phyloP scores from a whole-genome alignment of 2,888 invertebrate genomes.

The Ophonus ardosiacus region DNA sequence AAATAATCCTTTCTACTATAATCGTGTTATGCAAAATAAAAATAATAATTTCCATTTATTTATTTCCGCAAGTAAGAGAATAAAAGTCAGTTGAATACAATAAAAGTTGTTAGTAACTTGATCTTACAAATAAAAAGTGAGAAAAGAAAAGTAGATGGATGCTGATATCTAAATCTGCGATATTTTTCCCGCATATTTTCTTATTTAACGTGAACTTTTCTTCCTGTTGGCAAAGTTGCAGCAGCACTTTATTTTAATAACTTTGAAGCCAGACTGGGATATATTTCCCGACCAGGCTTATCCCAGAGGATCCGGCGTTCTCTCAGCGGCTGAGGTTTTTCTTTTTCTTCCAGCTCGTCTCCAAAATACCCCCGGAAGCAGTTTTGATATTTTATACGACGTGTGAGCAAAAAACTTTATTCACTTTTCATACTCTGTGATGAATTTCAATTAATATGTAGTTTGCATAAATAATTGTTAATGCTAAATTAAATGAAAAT shows the following conservation, averaged over 20 bases:
- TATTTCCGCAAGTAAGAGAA: neutral
- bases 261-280: conserved; percentile 60
- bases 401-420: conserved; percentile 51
- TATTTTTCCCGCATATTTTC: conserved; percentile 51
- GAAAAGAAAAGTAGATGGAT: conserved; percentile 43
- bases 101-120: neutral
- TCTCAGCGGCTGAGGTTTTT: neutral
- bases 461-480: conserved; percentile 40
- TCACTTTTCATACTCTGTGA: conserved; percentile 35
- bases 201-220: conserved; percentile 56
- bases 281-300: conserved; percentile 58
- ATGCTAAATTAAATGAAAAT: conserved; percentile 43
- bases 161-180: conserved; percentile 44
- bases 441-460: conserved; percentile 16
- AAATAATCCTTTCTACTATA: too few species aligned
- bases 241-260: conserved; percentile 63
- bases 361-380: conserved; percentile 53
- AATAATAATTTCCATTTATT: neutral
- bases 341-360: conserved; percentile 43
- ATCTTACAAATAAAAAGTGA: conserved; percentile 28
- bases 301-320: conserved; percentile 34
- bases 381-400: conserved; percentile 61
- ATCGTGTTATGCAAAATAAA: neutral
- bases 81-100: conserved; percentile 24
- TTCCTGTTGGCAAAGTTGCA: conserved; percentile 48